Conservation (phyloP, 2,113 vertebrate genomes). For the Microtus pennsylvanicus region DNA sequence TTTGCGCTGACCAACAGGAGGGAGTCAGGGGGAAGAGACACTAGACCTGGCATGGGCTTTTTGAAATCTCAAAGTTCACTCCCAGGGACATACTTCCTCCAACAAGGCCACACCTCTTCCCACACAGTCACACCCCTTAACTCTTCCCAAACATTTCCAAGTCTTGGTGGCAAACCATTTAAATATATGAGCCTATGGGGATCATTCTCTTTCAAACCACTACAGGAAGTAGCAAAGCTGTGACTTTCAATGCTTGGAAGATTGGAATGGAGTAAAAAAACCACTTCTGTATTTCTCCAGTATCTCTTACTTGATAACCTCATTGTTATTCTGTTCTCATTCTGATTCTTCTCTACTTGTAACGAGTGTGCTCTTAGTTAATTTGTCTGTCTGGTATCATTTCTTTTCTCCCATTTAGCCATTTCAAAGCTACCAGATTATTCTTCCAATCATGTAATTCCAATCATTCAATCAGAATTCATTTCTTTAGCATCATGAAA, state of each 20-base stretch:
- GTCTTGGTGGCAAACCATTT: background rate
- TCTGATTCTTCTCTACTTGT: background rate
- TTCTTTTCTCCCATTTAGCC: background rate
- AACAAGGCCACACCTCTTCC: background rate
- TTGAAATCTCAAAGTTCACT: background rate
- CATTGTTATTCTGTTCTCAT: background rate
- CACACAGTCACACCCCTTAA: background rate
- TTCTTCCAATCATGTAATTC: background rate
- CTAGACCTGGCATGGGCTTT: background rate
- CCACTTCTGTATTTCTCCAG: background rate
- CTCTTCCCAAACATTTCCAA: background rate
- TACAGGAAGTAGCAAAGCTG: background rate
- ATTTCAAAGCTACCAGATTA: background rate
- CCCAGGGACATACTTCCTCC: background rate
- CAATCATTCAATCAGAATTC: background rate
- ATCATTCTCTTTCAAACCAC: background rate
- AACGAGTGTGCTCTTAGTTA: background rate
- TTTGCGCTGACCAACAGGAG: background rate
- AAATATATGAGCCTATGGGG: background rate
- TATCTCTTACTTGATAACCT: background rate
- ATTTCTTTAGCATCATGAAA: background rate
- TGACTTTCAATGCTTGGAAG: background rate
- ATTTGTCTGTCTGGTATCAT: background rate
- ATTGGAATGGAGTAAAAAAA: background rate
- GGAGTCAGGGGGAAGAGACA: background rate